These are phyloP conservation scores for Exaiptasia diaphana DNA, from an alignment of 64 coral and sea anemone genomes.

Conservation along the genomic window DNA sequence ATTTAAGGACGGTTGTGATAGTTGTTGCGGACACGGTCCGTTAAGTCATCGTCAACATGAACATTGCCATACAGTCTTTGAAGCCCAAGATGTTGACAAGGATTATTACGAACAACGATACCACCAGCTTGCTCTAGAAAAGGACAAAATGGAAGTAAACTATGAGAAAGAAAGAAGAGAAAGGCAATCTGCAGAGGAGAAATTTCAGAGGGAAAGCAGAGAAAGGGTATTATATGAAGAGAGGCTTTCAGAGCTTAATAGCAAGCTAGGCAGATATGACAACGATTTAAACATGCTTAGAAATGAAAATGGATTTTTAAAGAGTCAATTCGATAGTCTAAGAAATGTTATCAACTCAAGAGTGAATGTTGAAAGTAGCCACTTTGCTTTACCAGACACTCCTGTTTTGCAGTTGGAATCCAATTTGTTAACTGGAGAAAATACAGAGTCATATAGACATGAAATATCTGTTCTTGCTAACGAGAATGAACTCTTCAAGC, in stretches of 20 bases:
- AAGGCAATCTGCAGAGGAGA: conserved; percentile 7
- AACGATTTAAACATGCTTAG: conserved; percentile 9
- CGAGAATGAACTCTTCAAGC: conserved; percentile 52
- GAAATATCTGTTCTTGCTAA: conserved; percentile 41
- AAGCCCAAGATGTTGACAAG: background rate
- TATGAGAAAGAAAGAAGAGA: conserved; percentile 35
- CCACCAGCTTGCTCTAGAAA: conserved; percentile 11
- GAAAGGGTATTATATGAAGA: conserved; percentile 38
- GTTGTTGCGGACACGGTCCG: background rate
- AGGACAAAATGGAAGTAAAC: conserved; percentile 26
- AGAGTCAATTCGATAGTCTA: conserved; percentile 31
- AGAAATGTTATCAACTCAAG: conserved; percentile 19
- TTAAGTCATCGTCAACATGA: no score
- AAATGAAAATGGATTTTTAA: conserved; percentile 29
- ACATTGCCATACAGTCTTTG: background rate
- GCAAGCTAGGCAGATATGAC: conserved; percentile 24
- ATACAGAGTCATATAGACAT: conserved; percentile 21
- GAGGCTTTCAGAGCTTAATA: background rate
- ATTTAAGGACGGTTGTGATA: background rate
- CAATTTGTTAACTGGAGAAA: background rate
- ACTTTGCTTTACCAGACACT: background rate
- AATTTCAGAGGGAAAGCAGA: conserved; percentile 20
- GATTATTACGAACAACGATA: conserved; percentile 13
- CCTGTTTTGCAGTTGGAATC: background rate
- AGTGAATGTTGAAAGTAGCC: background rate